Percentiles rank a stretch among this genome's conserved stretches.
Conservation (phyloP, 2,888 invertebrate species). For the Scaptomyza reducta region DNA sequence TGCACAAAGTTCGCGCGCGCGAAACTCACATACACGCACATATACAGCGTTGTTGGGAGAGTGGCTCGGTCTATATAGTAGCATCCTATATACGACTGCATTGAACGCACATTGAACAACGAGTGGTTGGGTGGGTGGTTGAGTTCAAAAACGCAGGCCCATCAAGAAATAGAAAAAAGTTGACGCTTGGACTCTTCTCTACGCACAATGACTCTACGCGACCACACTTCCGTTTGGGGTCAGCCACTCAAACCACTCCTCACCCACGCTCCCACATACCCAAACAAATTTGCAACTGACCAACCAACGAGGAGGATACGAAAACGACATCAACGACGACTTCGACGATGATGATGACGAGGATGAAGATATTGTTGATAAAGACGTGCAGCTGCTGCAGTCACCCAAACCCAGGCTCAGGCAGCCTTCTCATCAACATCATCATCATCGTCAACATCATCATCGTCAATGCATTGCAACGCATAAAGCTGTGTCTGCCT, state of each 20-base stretch:
- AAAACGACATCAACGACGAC: conserved; percentile 29
- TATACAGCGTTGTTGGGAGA: conserved; percentile 5
- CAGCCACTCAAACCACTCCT: conserved; percentile 14
- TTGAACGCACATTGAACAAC: conserved; percentile 43
- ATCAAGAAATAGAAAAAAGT: conserved; percentile 76
- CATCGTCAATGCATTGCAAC: conserved; percentile 43
- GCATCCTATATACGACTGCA: conserved; percentile 54
- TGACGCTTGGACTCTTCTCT: conserved; percentile 57
- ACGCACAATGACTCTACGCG: conserved; percentile 77
- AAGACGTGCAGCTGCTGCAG: conserved; percentile 62
- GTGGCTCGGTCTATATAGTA: conserved; percentile 35
- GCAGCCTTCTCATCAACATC: conserved; percentile 27
- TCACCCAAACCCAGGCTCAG: conserved; percentile 23
- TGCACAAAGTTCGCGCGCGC: conserved; percentile 73
- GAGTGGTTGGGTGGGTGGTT: conserved; percentile 4
- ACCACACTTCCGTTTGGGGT: conserved; percentile 65
- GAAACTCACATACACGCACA: conserved; percentile 44
- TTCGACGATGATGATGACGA: conserved; percentile 32
- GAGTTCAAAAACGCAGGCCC: conserved; percentile 34
- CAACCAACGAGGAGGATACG: conserved; percentile 53
- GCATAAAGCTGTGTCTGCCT: conserved; percentile 40
- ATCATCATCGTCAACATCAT: conserved; percentile 36
- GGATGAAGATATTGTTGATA: not conserved
- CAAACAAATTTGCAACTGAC: conserved; percentile 48
- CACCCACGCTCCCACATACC: conserved; percentile 5